Conservation (phyloP, 2,113 vertebrate species). For the Notothenia coriiceps region DNA sequence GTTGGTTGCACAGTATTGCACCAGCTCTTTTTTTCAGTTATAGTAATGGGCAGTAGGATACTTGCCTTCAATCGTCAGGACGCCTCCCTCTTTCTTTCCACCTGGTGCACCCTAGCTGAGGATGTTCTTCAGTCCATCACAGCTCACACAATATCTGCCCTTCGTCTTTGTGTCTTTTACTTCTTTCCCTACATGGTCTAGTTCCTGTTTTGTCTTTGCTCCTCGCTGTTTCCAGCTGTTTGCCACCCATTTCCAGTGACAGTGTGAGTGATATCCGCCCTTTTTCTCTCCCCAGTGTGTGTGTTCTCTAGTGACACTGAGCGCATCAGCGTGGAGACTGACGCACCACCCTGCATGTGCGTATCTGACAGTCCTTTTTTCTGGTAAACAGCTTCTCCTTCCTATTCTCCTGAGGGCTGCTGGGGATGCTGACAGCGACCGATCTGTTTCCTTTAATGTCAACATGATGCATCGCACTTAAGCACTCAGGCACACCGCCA, state of each 20-base stretch:
- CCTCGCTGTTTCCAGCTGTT: constrained; percentile 1
- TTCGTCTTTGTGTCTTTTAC: constrained; percentile 80
- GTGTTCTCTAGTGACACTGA: constrained; percentile 10
- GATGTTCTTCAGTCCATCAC: constrained; percentile 14
- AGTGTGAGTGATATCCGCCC: constrained; percentile 3
- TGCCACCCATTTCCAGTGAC: constrained; percentile 10
- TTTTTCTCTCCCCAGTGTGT: constrained; percentile 2
- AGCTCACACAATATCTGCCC: constrained; percentile 53
- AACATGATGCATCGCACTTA: constrained; percentile 63
- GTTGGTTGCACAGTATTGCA: background rate
- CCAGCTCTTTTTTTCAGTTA: background rate
- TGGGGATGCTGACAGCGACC: background rate
- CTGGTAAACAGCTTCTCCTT: background rate
- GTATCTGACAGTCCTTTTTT: background rate
- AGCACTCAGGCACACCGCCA: background rate
- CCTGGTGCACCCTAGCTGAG: background rate
- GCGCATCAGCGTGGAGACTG: background rate
- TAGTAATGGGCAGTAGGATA: background rate
- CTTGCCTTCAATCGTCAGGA: background rate
- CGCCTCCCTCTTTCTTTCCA: constrained; percentile 5
- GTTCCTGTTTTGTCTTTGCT: background rate
- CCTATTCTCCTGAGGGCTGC: background rate
- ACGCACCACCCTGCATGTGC: background rate
- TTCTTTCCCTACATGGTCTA: constrained; percentile 22
- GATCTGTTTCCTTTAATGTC: constrained; percentile 9